Conservation (phyloP, 2,888 invertebrate genomes). For the Epirrhoe alternata region DNA sequence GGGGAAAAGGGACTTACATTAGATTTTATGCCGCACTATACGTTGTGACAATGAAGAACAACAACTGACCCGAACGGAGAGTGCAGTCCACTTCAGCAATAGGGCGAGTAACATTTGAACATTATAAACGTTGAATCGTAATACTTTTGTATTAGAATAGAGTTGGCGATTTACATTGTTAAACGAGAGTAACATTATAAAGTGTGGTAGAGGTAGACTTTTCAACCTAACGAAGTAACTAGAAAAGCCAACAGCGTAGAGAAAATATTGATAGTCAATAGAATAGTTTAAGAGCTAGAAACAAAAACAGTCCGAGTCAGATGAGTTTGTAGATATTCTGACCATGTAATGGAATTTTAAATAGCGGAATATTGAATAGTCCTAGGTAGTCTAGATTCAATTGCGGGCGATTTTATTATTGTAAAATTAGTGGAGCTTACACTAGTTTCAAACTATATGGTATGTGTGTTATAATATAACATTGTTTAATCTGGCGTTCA, state of each 20-base stretch:
- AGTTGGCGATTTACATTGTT: slow-evolving; percentile 62
- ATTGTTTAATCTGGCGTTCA: slow-evolving; percentile 39
- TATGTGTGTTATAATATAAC: slow-evolving; percentile 52
- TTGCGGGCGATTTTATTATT: slow-evolving; percentile 71
- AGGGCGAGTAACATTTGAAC: slow-evolving; percentile 83
- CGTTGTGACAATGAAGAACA: slow-evolving; percentile 70
- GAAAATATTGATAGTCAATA: slow-evolving; percentile 61
- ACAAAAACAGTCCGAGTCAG: slow-evolving; percentile 60
- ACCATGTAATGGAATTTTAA: slow-evolving; percentile 62
- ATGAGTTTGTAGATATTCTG: slow-evolving; percentile 70
- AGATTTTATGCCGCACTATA: slow-evolving; percentile 42
- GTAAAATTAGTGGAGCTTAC: slow-evolving; percentile 73
- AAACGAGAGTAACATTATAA: slow-evolving; percentile 54
- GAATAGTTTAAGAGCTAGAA: slow-evolving; percentile 73
- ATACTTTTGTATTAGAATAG: slow-evolving; percentile 75
- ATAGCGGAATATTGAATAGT: slow-evolving; percentile 71
- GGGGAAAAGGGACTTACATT: slow-evolving; percentile 69
- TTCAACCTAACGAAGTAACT: slow-evolving; percentile 64
- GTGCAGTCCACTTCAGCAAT: slow-evolving; percentile 70
- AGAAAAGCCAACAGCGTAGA: slow-evolving; percentile 64
- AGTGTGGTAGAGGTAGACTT: slow-evolving; percentile 75
- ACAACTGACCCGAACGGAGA: slow-evolving; percentile 71
- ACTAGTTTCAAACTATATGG: slow-evolving; percentile 52
- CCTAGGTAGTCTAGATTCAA: slow-evolving; percentile 56
- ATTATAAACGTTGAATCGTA: slow-evolving; percentile 71